Conservation (phyloP, 2,797 vertebrate species). For the Sarcoramphus papa region DNA sequence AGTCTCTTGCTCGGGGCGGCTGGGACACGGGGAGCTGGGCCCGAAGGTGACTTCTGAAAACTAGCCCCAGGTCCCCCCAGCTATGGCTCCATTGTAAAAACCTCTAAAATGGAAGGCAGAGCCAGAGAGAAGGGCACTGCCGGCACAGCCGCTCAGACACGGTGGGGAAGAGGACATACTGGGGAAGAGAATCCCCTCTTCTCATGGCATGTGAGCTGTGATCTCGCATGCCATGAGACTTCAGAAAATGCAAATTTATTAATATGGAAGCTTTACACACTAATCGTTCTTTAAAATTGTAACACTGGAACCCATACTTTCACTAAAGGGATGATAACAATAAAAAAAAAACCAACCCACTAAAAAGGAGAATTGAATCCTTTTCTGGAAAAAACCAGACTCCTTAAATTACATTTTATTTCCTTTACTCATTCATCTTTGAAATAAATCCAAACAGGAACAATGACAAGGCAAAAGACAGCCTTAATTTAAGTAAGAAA, state of each 20-base stretch:
- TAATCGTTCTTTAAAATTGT: background rate
- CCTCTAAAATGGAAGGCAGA: background rate
- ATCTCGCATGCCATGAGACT: background rate
- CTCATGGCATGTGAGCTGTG: background rate
- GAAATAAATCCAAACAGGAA: constrained; percentile 27
- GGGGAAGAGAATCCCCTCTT: background rate
- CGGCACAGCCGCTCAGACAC: rapidly evolving
- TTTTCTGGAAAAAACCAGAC: background rate
- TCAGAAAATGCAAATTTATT: background rate
- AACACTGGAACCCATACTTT: background rate
- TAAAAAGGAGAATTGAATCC: background rate
- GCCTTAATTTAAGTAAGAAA: background rate
- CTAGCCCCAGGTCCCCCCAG: background rate
- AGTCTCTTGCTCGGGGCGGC: background rate
- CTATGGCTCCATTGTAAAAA: background rate
- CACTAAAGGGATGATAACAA: background rate
- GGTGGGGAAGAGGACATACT: background rate
- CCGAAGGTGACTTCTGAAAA: background rate
- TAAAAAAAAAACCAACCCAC: background rate
- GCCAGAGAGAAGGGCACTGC: background rate
- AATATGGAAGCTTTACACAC: background rate
- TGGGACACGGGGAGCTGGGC: background rate
- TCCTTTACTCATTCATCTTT: background rate
- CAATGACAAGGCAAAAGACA: background rate
- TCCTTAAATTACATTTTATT: background rate